Evolutionary conservation across 2,888 invertebrate species (phyloP), one percentile per base, ranked within the genome.

Genomic region (Cactoblastis cactorum): DNA sequence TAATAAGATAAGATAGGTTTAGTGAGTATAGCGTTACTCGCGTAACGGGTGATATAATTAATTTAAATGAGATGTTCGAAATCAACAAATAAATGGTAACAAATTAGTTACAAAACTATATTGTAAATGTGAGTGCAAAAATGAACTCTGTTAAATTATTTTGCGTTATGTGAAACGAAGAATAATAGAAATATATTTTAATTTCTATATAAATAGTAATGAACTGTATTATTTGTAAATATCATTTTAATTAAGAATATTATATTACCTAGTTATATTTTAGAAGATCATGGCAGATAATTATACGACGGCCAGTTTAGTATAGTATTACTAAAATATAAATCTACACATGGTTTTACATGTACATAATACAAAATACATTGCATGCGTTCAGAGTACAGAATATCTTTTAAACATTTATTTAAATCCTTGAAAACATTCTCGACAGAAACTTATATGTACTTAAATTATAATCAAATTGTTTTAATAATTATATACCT

Each of bases 231-330:
- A 91, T 91, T 91, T 91, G 91, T 91, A 91, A 84, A 91, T 91
- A 92, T 82, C 80, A 88, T 77, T 74, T 69, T 84, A 87, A 84
- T 83, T 90, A 91, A 91, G 91, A 82, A 91, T 91, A 91, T 91
- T 91, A 91, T 88, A 88, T 88, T 85, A 84, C 77, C 74, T 89
- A 88, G 89, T 90, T 90, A 88, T 90, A 85, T 83, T 83, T 39
- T 87, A 89, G 84, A 80, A 81, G 77, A 91, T 91, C 90, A 90
- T 91, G 92, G 91, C 92, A 88, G 90, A 91, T 91, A 91, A 91
- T 92, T 92, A 91, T 91, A 90, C 81, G 87, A 92, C 87, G 93
- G 93, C 93, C 93, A 93, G 93, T 93, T 92, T 92, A 91, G 91
- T 82, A 89, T 92, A 92, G 91, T 91, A 91, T 92, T 92, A 92